These are phyloP conservation scores for Temnothorax rugatulus DNA, from an alignment of 2,888 invertebrate genomes.

Conservation along the genomic window DNA sequence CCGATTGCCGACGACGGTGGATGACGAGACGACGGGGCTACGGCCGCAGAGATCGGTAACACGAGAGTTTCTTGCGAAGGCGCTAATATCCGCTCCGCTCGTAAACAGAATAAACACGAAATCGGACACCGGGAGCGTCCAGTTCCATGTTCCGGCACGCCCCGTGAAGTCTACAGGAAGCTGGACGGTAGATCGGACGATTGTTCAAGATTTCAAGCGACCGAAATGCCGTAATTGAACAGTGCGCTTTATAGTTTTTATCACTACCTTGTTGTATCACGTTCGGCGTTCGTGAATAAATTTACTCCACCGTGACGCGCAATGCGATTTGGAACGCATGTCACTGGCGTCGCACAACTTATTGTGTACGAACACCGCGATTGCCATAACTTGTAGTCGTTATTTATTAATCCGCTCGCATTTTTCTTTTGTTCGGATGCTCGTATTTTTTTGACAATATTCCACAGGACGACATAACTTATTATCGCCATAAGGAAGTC, in stretches of 20 bases:
- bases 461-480: constrained; percentile 53
- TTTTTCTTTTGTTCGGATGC: constrained; percentile 20
- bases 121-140: constrained; percentile 55
- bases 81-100: constrained; percentile 56
- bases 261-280: not conserved
- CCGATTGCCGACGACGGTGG: constrained; percentile 60
- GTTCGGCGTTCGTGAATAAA: not conserved
- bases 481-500: constrained; percentile 70
- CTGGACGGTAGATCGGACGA: constrained; percentile 26
- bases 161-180: constrained; percentile 43
- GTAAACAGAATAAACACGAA: constrained; percentile 61
- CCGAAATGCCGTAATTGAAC: not conserved
- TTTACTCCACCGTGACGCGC: not conserved
- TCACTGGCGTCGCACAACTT: not conserved
- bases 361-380: not conserved
- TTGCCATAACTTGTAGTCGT: constrained; percentile 20
- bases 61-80: constrained; percentile 55
- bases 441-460: constrained; percentile 44
- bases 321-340: not conserved
- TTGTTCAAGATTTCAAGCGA: not conserved
- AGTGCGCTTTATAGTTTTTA: not conserved
- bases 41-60: constrained; percentile 49
- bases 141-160: constrained; percentile 46
- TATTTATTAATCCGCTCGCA: constrained; percentile 43
- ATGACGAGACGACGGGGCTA: constrained; percentile 31